These are phyloP conservation scores for Melanostoma scalare DNA, from an alignment of 2,888 invertebrate genomes.

Conservation along the genomic window DNA sequence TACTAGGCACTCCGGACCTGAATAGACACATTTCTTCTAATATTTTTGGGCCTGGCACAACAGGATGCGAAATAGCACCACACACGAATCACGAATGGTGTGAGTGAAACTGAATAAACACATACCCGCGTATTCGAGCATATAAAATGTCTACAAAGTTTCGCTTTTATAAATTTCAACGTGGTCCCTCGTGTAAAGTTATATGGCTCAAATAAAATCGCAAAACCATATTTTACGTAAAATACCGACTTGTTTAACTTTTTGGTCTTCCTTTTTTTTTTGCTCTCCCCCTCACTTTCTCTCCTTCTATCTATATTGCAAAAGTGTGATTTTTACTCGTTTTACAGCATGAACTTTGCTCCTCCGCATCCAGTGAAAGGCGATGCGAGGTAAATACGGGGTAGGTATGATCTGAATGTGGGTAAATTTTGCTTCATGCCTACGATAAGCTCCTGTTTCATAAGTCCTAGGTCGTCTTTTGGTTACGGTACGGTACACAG, in stretches of 20 bases:
- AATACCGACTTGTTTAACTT: slow-evolving; percentile 51
- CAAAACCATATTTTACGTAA: slow-evolving; percentile 63
- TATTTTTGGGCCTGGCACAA: too few relatives aligned
- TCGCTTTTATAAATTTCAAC: not conserved
- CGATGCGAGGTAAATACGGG: too few relatives aligned
- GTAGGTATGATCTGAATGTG: not conserved
- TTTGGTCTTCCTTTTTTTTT: not conserved
- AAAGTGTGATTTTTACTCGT: slow-evolving; percentile 41
- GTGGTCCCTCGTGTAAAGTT: not conserved
- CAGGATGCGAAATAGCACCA: too few relatives aligned
- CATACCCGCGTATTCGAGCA: too few relatives aligned
- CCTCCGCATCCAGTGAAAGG: not conserved
- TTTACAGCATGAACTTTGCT: slow-evolving; percentile 39
- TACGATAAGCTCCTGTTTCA: not conserved
- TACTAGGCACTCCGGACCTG: too few relatives aligned
- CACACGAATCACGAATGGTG: too few relatives aligned
- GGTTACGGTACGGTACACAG: slow-evolving; percentile 1
- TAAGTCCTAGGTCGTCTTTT: not conserved
- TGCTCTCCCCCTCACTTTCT: not conserved
- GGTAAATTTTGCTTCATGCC: slow-evolving; percentile 6
- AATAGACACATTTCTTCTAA: too few relatives aligned
- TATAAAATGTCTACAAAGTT: too few relatives aligned
- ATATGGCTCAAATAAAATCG: slow-evolving; percentile 48
- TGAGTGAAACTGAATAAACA: too few relatives aligned
- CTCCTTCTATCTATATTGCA: not conserved